phyloP scores from a whole-genome alignment of 2,113 vertebrate species.

The Microcebus ravelobensis region DNA sequence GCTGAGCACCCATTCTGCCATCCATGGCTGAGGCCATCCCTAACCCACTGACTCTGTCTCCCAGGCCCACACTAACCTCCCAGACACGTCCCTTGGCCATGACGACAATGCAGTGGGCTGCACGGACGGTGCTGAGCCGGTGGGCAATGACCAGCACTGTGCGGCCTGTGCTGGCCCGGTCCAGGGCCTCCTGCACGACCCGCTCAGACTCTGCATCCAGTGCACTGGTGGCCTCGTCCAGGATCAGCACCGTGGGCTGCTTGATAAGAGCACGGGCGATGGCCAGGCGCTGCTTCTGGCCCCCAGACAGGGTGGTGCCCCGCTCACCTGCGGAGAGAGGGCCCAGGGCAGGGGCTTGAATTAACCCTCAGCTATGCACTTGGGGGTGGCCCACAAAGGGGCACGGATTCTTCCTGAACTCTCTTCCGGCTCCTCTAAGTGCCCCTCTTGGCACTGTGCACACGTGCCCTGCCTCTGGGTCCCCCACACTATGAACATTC shows the following conservation, averaged over 20 bases:
- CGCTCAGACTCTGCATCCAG: slow-evolving; percentile 92
- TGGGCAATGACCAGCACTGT: slow-evolving; percentile 97
- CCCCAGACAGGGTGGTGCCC: slow-evolving; percentile 92
- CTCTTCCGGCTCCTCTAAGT: not conserved
- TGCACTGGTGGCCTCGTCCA: slow-evolving; percentile 97
- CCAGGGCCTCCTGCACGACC: slow-evolving; percentile 94
- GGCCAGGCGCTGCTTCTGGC: slow-evolving; percentile 96
- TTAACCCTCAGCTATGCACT: not conserved
- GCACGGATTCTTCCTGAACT: not conserved
- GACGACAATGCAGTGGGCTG: slow-evolving; percentile 92
- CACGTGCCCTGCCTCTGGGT: fast-evolving
- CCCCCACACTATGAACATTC: fast-evolving
- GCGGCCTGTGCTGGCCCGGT: slow-evolving; percentile 90
- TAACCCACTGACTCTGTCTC: fast-evolving
- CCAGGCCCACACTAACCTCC: slow-evolving; percentile 85
- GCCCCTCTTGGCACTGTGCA: no score
- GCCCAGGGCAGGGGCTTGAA: not conserved
- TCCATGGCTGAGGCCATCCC: not conserved
- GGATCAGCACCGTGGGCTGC: slow-evolving; percentile 91
- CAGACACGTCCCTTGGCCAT: slow-evolving; percentile 90
- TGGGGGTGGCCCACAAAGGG: not conserved
- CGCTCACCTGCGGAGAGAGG: slow-evolving; percentile 86
- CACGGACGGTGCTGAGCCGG: slow-evolving; percentile 94
- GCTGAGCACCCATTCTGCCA: not conserved
- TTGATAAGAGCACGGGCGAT: slow-evolving; percentile 96